A percentile compares a stretch with the other conserved stretches of the same genome.
These are phyloP conservation scores for Leucania comma DNA, from an alignment of 2,888 invertebrate species.

Conservation along the genomic window DNA sequence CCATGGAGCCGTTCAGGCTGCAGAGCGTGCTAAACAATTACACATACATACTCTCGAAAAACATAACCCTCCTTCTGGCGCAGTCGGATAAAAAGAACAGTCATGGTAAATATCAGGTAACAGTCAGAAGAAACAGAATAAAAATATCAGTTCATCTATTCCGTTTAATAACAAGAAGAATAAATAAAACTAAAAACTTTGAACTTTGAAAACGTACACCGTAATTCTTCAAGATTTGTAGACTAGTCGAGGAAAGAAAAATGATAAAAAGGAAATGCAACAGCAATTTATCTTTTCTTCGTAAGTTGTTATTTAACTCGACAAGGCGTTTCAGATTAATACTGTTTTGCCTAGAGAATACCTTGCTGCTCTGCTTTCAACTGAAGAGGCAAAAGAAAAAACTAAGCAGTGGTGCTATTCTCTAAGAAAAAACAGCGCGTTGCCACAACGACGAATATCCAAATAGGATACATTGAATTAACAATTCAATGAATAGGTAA, in stretches of 20 bases:
- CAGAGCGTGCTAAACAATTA: too few relatives aligned
- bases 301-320: slow-evolving; percentile 30
- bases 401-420: too few relatives aligned
- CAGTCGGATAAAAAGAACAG: too few relatives aligned
- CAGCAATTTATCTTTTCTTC: slow-evolving; percentile 38
- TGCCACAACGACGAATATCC: too few relatives aligned
- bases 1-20: too few relatives aligned
- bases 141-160: background rate
- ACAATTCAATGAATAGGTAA: too few relatives aligned
- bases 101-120: background rate
- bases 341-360: slow-evolving; percentile 4
- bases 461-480: too few relatives aligned
- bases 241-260: slow-evolving; percentile 15
- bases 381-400: background rate
- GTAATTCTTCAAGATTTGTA: slow-evolving; percentile 18
- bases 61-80: too few relatives aligned
- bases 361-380: background rate
- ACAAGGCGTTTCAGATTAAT: slow-evolving; percentile 23
- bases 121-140: background rate
- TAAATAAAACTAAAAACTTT: slow-evolving; percentile 8
- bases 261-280: slow-evolving; percentile 19
- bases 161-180: background rate
- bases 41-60: too few relatives aligned
- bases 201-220: slow-evolving; percentile 17
- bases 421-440: too few relatives aligned